Evolutionary conservation across 1,140 invertebrate species (phyloP), one percentile per base, ranked within the genome.

Genomic region (Armadillidium nasatum): DNA sequence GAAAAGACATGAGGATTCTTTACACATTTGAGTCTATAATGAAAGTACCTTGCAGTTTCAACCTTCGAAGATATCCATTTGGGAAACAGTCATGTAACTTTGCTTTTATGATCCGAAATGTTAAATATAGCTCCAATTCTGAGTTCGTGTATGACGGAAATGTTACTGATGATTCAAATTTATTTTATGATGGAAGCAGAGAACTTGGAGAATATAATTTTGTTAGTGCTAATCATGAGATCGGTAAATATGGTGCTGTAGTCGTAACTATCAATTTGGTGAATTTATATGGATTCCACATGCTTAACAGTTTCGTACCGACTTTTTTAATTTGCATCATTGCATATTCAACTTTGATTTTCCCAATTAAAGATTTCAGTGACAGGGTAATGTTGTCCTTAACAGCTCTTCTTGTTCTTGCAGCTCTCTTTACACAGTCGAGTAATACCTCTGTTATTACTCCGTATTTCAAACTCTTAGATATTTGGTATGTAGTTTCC

Each of bases 351-450:
- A 66, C 60, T 66, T 7, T 66, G 15, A 2, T 66, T 22, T 66
- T 66, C 60, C 21, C 15, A 4, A 22, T 71, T 2, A 44, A 71
- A 13, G 23, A 71, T 33, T 71, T 71, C 33, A n/a, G 22, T 15
- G 69, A 71, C 21, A 13, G 69, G 69, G 33, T 71, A 13, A 71
- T 71, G 69, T 13, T 71, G 33, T 71, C 69, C 13, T 33, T 71
- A 22, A 71, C 69, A 71, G 69, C 69, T 13, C 69, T 71, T 33
- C 33, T 71, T 15, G 69, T 71, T 13, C 69, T 71, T 13, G 33
- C 69, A n/a, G 69, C 69, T n/a, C 69, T 71, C 69, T 71, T 71
- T 44, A 71, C 69, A 15, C 69, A 71, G 9, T 13, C 23, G n/a
- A 71, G 33, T 22, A 23, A 15, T 33, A n/a, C n/a, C 69, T 33